Evolutionary conservation across 2,113 vertebrate species (phyloP).

Genomic region (Arothron firmamentum): DNA sequence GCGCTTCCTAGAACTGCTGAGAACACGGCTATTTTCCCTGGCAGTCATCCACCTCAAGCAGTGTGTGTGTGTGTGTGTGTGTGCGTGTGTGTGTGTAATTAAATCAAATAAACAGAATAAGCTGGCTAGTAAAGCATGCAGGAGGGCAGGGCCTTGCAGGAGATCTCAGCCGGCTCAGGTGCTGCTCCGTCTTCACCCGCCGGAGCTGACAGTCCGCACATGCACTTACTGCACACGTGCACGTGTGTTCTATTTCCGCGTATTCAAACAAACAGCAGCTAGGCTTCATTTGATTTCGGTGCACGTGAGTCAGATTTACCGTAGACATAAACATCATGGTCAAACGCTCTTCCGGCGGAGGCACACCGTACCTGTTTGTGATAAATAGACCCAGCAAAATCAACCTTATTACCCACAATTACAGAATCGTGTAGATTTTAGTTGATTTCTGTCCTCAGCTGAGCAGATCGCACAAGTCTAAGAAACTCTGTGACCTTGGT

Average conservation of each 20-base stretch:
- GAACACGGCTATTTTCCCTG: slow-evolving; percentile 63
- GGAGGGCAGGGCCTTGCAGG: slow-evolving; percentile 39
- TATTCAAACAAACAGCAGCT: too few species aligned
- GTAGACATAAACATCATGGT: too few species aligned
- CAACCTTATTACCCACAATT: too few species aligned
- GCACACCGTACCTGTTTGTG: too few species aligned
- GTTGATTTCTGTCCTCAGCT: too few species aligned
- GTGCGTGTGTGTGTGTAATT: slow-evolving; percentile 29
- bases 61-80: slow-evolving; percentile 9
- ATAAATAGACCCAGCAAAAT: too few species aligned
- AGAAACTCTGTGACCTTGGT: slow-evolving; percentile 28
- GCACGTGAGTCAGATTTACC: too few species aligned
- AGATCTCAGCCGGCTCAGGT: slow-evolving; percentile 35
- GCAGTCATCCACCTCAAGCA: slow-evolving; percentile 57
- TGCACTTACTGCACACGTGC: slow-evolving; percentile 14
- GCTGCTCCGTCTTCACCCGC: slow-evolving; percentile 4
- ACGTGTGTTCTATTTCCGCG: slow-evolving; percentile 14
- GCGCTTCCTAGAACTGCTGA: slow-evolving; percentile 60
- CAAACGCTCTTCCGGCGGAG: too few species aligned
- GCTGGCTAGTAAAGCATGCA: slow-evolving; percentile 49
- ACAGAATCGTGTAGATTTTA: too few species aligned
- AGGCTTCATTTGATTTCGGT: too few species aligned
- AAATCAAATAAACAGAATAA: slow-evolving; percentile 65
- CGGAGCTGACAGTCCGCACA: not conserved
- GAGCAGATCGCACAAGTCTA: too few species aligned